Conservation (phyloP, 1,140 invertebrate species). For the Lepeophtheirus salmonis region DNA sequence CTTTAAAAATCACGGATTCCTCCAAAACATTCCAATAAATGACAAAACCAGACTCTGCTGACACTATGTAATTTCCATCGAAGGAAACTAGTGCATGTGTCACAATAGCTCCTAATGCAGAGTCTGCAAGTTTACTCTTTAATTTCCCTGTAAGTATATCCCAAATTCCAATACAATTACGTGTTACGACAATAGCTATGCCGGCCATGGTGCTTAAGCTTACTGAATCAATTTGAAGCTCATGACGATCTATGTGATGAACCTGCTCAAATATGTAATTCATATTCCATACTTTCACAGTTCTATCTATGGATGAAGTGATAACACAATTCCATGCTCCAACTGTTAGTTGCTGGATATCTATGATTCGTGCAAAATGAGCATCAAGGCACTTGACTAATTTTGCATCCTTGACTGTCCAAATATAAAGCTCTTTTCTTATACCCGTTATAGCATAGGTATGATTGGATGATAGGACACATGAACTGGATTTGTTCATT, state of each 20-base stretch:
- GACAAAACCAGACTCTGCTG: constrained; percentile 76
- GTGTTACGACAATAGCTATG: constrained; percentile 64
- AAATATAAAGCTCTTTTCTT: constrained; percentile 87
- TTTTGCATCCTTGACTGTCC: constrained; percentile 54
- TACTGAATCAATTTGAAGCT: constrained; percentile 81
- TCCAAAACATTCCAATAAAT: constrained; percentile 76
- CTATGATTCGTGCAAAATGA: constrained; percentile 88
- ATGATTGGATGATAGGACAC: constrained; percentile 69
- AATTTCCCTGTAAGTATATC: constrained; percentile 66
- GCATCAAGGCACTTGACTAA: constrained; percentile 82
- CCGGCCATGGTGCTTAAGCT: constrained; percentile 34
- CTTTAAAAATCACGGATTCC: constrained; percentile 59
- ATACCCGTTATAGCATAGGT: constrained; percentile 87
- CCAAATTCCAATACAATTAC: constrained; percentile 88
- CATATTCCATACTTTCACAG: constrained; percentile 98
- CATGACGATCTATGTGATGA: constrained; percentile 82
- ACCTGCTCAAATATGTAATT: constrained; percentile 97
- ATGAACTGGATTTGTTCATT: constrained; percentile 66
- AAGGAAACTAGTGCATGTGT: constrained; percentile 73
- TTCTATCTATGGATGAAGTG: constrained; percentile 88
- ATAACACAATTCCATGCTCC: constrained; percentile 82
- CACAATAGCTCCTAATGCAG: constrained; percentile 78
- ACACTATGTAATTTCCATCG: constrained; percentile 59
- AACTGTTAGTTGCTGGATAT: constrained; percentile 59
- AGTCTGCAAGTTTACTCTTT: constrained; percentile 65